Conservation (phyloP, 2,888 invertebrate genomes). For the Tineola bisselliella region DNA sequence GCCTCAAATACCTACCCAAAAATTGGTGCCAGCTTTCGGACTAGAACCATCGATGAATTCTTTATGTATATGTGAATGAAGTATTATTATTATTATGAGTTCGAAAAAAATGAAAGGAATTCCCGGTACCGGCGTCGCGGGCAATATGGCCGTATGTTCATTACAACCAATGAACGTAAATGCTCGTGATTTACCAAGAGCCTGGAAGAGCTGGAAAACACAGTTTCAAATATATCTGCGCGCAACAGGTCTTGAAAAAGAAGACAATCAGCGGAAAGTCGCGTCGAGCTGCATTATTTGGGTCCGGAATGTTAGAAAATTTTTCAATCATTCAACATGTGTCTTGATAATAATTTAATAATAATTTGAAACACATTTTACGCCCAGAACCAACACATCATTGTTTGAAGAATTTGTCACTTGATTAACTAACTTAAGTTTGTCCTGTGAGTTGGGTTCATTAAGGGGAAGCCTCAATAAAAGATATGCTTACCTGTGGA, state of each 20-base stretch:
- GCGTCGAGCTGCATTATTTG: background rate
- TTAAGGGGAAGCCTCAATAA: too few relatives aligned
- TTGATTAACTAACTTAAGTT: background rate
- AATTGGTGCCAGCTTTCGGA: too few relatives aligned
- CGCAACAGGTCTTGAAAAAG: constrained; percentile 13
- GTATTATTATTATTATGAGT: too few relatives aligned
- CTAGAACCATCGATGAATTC: too few relatives aligned
- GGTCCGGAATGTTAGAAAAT: background rate
- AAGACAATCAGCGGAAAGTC: constrained; percentile 7
- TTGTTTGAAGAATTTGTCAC: background rate
- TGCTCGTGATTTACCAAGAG: background rate
- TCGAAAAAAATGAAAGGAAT: background rate
- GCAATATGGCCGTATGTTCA: background rate
- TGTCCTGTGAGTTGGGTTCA: background rate
- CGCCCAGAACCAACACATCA: background rate
- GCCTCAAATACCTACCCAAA: too few relatives aligned
- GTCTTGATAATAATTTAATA: background rate
- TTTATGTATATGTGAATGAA: too few relatives aligned
- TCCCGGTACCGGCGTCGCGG: background rate
- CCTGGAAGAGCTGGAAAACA: constrained; percentile 5
- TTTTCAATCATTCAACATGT: background rate
- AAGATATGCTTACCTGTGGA: background rate
- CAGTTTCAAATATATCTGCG: constrained; percentile 8
- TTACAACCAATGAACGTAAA: background rate
- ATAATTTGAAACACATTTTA: too few relatives aligned